A percentile compares a stretch with the other conserved stretches of the same genome.
phyloP scores from a whole-genome alignment of 1,140 invertebrate genomes.

The Temnothorax longispinosus region DNA sequence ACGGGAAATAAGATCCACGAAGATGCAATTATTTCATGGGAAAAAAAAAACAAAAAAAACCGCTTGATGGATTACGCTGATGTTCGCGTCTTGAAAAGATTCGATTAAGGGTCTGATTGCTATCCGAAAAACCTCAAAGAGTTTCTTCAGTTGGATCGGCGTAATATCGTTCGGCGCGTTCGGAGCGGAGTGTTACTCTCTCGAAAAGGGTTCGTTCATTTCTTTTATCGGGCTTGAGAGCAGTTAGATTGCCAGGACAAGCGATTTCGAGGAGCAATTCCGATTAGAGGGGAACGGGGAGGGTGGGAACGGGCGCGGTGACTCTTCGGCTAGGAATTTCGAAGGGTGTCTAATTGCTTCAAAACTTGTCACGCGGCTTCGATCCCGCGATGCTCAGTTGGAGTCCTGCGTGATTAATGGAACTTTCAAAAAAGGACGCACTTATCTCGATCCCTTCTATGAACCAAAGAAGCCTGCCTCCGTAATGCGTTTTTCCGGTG shows the following conservation, averaged over 20 bases:
- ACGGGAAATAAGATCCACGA: slow-evolving; percentile 14
- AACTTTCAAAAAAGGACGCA: slow-evolving; percentile 58
- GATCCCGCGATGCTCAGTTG: slow-evolving; percentile 68
- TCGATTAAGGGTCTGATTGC: slow-evolving; percentile 58
- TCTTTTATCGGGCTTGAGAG: slow-evolving; percentile 58
- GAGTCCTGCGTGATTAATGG: slow-evolving; percentile 69
- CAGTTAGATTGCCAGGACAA: slow-evolving; percentile 52
- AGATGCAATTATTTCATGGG: slow-evolving; percentile 46
- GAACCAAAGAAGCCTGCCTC: slow-evolving; percentile 32
- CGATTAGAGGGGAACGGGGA: neutral
- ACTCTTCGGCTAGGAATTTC: slow-evolving; percentile 73
- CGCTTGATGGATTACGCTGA: slow-evolving; percentile 55
- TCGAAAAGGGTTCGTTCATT: slow-evolving; percentile 57
- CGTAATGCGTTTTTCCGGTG: slow-evolving; percentile 67
- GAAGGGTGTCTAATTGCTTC: slow-evolving; percentile 81
- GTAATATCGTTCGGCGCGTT: slow-evolving; percentile 56
- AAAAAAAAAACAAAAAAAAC: slow-evolving; percentile 5
- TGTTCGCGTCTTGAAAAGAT: slow-evolving; percentile 59
- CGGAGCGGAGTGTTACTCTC: slow-evolving; percentile 49
- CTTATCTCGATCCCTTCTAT: slow-evolving; percentile 62
- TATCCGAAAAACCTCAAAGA: slow-evolving; percentile 63
- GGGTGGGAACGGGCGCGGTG: slow-evolving; percentile 24
- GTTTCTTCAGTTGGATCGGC: slow-evolving; percentile 47
- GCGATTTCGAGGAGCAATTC: slow-evolving; percentile 53
- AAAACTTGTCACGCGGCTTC: slow-evolving; percentile 77